Base-by-base conservation (phyloP, 92 coral and sea anemone genomes). In the Palythoa heliodiscus region DNA sequence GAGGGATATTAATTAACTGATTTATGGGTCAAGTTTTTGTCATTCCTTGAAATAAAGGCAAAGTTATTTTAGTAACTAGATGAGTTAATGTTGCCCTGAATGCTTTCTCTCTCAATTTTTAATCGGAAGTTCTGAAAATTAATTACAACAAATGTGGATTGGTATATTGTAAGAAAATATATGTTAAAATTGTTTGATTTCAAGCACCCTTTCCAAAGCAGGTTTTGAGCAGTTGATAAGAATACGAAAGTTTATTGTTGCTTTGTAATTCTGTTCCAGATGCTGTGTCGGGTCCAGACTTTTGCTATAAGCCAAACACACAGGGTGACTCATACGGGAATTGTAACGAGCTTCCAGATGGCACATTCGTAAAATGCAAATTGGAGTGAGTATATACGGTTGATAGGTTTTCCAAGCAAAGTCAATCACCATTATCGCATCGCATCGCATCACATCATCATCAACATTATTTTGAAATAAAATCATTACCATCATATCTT, bases 201-300 rank as follows among this genome's bases (percentile, higher is more conserved):
- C 17, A 58, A 16, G 15, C 64, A 58, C 64, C 3, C 3, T 67
- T n/a, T 1, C 12, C 29, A 37, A 1, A 0, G 29, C 4, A 15
- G 29, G 22, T 70, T 24, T 23, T 25, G 13, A 25, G 17, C 73
- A 25, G 2, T 24, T 70, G 73, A 25, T 70, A 25, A 13, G 4
- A 4, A 11, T 10, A 70, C 7, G 22, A 63, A 23, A 43, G 8
- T 0, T 43, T 0, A 0, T 43, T 43, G 48, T 43, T 43, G 48
- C 48, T 43, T n/a, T 63, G 29, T 63, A 16, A 15, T 15, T 60
- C 67, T 54, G 61, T 63, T 63, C 5, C 78, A 78, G 71, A 82
- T 70, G 85, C 92, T 52, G 48, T 55, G 48, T 61, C 92, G 15
- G 92, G 88, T 76, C 90, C 86, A 7, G 60, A 57, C 16, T 55